These are phyloP conservation scores for Periophthalmus modestus DNA, from an alignment of 2,113 vertebrate species.

Conservation along the genomic window DNA sequence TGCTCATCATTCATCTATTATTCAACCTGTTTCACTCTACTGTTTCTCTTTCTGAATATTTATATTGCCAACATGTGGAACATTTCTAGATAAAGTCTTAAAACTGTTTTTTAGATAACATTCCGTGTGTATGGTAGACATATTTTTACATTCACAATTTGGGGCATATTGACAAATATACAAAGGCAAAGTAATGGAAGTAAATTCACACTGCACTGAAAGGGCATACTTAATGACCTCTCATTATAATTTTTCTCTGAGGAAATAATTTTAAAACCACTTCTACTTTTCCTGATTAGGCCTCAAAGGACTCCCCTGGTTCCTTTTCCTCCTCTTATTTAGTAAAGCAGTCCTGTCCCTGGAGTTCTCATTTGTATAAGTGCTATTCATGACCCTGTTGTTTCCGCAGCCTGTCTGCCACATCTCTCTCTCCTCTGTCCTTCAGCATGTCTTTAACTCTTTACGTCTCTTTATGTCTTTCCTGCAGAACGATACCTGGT, in stretches of 20 bases:
- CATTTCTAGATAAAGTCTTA: background rate
- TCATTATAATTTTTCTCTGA: constrained; percentile 55
- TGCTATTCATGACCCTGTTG: constrained; percentile 41
- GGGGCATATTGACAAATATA: background rate
- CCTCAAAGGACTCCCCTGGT: constrained; percentile 63
- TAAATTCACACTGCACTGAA: constrained; percentile 46
- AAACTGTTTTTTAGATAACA: background rate
- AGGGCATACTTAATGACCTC: constrained; percentile 69
- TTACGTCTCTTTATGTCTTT: constrained; percentile 23
- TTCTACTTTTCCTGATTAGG: constrained; percentile 64
- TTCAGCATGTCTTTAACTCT: constrained; percentile 3
- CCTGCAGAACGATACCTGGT: constrained; percentile 93
- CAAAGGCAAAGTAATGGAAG: constrained; percentile 11
- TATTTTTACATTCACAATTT: background rate
- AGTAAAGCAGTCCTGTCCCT: constrained; percentile 45
- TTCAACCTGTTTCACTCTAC: constrained; percentile 71
- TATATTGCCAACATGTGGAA: constrained; percentile 42
- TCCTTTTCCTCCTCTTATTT: constrained; percentile 43
- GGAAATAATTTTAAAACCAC: constrained; percentile 58
- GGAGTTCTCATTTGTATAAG: constrained; percentile 62
- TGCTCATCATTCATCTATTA: constrained; percentile 78
- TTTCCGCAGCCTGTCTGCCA: constrained; percentile 26
- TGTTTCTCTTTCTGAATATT: constrained; percentile 71
- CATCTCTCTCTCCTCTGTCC: constrained; percentile 9
- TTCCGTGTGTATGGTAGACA: background rate